A percentile compares a stretch with the other conserved stretches of the same genome.
These are phyloP conservation scores for Astreopora myriophthalma DNA, from an alignment of 64 coral and sea anemone genomes.

Conservation along the genomic window DNA sequence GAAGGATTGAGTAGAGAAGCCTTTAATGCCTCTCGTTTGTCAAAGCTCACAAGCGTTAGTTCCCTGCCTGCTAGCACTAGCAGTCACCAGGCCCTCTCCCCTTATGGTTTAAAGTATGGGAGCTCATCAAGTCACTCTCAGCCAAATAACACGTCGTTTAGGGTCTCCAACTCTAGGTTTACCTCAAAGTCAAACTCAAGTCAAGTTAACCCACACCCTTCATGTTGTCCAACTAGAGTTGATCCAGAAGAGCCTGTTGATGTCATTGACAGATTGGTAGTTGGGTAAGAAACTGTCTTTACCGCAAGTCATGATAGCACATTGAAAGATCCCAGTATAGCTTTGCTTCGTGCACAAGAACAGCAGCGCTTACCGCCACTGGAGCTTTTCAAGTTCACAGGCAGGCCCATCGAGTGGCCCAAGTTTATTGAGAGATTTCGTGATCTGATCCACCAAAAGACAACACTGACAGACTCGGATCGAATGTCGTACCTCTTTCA, in stretches of 20 bases:
- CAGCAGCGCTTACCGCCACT: not conserved
- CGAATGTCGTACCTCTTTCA: not conserved
- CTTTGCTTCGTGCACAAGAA: not conserved
- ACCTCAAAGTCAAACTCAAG: not conserved
- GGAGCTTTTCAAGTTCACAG: not conserved
- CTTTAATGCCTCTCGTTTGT: not conserved
- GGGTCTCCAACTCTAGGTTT: not conserved
- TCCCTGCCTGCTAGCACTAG: no score
- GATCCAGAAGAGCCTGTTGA: not conserved
- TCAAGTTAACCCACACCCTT: no score
- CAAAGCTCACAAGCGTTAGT: no score
- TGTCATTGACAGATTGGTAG: not conserved
- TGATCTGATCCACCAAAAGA: conserved; percentile 11
- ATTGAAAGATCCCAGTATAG: not conserved
- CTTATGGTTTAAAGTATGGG: not conserved
- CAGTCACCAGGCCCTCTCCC: not conserved
- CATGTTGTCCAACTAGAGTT: no score
- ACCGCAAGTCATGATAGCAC: not conserved
- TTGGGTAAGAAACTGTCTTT: not conserved
- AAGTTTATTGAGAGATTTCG: not conserved
- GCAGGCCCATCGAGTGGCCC: not conserved
- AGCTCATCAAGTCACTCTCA: no score
- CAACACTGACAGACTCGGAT: conserved; percentile 23
- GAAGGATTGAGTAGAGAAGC: not conserved
- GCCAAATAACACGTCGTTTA: not conserved